Evolutionary conservation across 1,140 invertebrate species (phyloP), one percentile per base, ranked within the genome.

Genomic region (Drosophila quadrilineata): DNA sequence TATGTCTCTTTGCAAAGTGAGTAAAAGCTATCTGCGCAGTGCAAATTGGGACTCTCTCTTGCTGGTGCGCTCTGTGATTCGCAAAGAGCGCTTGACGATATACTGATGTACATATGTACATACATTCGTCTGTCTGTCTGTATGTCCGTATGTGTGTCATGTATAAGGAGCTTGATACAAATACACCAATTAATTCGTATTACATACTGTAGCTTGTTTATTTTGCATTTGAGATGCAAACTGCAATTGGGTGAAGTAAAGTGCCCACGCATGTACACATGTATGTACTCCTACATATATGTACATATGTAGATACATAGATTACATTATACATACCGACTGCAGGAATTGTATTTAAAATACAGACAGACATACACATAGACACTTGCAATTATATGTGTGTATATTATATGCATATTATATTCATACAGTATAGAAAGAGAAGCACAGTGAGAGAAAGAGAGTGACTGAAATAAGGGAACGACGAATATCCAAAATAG

Each of bases 151-250:
- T 24, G 35, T 33, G 10, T 54, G 40, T 49, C 29, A 40, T 19
- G 24, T 35, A n/a, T 24, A 19, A 24, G 19, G 21, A 28, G 31
- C 3, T 14, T 21, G 12, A 26, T 54, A 16, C 19, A 19, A 26
- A 50, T 66, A 26, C 41, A 48, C n/a, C 36, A 58, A 69, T 82
- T 75, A 80, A 82, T 72, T 76, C 48, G 69, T 58, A 53, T 82
- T 82, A 84, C 76, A 76, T 84, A 58, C 33, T 68, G 73, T 35
- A 57, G 46, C 60, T 53, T 63, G 50, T 64, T 64, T 69, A 36
- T 59, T 12, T 26, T 71, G 45, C 62, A 45, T 57, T 71, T 71
- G 33, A 45, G 67, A 54, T 43, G 33, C 49, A 29, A 9, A 52
- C 24, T 22, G 26, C 45, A 52, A 58, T 70, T 65, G 59, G 38